A percentile compares a stretch with the other conserved stretches of the same genome.
phyloP scores from a whole-genome alignment of 2,888 invertebrate species.

The Torymus aiolomorphi region DNA sequence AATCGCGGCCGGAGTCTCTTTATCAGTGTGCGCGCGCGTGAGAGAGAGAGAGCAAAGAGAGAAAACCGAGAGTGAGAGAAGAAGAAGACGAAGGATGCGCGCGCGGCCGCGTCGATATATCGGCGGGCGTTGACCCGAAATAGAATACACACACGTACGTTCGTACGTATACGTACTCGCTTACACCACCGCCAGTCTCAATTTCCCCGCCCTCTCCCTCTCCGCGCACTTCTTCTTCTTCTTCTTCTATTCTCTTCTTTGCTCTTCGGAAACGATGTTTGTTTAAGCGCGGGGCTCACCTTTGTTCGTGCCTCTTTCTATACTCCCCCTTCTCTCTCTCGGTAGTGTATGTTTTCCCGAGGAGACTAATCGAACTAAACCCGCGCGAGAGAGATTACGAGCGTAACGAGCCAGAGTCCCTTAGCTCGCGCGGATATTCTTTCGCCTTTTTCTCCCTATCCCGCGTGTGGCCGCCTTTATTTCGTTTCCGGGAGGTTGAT shows the following conservation, averaged over 20 bases:
- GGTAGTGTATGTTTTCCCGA: neutral
- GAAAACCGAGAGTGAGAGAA: neutral
- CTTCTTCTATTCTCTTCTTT: neutral
- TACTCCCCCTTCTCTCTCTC: neutral
- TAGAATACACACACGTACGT: slow-evolving; percentile 61
- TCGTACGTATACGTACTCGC: slow-evolving; percentile 16
- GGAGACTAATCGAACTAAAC: slow-evolving; percentile 17
- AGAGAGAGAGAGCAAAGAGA: neutral
- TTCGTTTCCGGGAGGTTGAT: too few species aligned
- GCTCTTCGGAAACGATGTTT: slow-evolving; percentile 9
- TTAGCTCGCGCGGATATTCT: neutral
- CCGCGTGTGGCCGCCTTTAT: neutral
- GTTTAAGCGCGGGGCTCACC: slow-evolving; percentile 9
- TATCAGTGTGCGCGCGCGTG: neutral
- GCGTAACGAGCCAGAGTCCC: neutral
- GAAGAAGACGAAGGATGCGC: slow-evolving; percentile 25
- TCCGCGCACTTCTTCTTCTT: neutral
- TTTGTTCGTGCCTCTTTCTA: neutral
- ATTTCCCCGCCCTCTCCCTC: slow-evolving; percentile 36
- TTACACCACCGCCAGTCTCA: slow-evolving; percentile 52
- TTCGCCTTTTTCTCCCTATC: neutral
- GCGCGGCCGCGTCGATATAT: slow-evolving; percentile 5
- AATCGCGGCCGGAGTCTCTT: neutral
- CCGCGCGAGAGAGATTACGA: neutral
- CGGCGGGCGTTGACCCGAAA: slow-evolving; percentile 68